phyloP scores from a whole-genome alignment of 2,113 vertebrate genomes.

The Prinia subflava region DNA sequence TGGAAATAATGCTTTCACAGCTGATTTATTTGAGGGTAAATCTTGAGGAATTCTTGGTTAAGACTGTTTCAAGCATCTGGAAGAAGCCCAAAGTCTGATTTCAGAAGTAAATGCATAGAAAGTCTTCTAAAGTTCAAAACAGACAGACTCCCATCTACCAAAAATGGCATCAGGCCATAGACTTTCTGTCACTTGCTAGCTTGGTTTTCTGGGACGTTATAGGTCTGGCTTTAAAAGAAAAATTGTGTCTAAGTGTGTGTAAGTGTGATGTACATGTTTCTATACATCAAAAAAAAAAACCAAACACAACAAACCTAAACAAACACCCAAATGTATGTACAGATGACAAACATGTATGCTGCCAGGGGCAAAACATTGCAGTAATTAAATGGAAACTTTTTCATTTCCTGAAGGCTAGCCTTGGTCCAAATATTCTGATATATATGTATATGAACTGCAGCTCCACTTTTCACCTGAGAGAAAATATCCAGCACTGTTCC shows the following conservation, averaged over 20 bases:
- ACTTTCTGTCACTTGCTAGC: neutral
- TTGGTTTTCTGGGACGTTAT: neutral
- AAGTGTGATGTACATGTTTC: neutral
- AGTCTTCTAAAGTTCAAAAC: neutral
- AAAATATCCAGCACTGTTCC: neutral
- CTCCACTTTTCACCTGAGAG: neutral
- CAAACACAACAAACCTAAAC: neutral
- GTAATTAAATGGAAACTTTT: neutral
- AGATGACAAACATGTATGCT: fast-evolving
- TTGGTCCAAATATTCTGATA: neutral
- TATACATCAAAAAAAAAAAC: neutral
- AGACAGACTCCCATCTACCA: neutral
- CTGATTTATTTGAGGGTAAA: neutral
- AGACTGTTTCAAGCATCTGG: neutral
- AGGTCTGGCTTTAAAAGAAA: neutral
- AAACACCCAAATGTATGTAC: neutral
- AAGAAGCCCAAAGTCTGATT: neutral
- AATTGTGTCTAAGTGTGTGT: neutral
- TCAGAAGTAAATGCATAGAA: neutral
- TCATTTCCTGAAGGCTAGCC: neutral
- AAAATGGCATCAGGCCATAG: neutral
- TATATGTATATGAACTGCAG: neutral
- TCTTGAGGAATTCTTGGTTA: neutral
- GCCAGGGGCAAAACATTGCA: neutral
- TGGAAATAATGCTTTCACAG: neutral